These are phyloP conservation scores for Plectropomus leopardus DNA, from an alignment of 2,113 vertebrate genomes.

Conservation along the genomic window DNA sequence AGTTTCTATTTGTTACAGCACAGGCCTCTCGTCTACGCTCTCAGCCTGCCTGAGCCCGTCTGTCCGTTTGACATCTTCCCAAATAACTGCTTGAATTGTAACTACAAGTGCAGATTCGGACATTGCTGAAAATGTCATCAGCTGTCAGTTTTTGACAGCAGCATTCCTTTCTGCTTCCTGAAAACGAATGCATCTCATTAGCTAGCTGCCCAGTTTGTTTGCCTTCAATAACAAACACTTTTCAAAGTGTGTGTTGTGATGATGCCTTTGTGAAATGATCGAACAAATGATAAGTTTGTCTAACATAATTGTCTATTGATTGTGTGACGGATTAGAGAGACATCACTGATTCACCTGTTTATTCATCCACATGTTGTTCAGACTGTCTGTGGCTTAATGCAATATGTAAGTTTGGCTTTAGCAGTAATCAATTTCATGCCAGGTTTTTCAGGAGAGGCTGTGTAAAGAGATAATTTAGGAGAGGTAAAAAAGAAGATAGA, in stretches of 20 bases:
- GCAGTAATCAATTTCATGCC: neutral
- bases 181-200: neutral
- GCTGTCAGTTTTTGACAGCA: neutral
- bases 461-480: neutral
- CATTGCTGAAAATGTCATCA: neutral
- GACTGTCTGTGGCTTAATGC: neutral
- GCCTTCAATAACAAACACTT: neutral
- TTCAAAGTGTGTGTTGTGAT: neutral
- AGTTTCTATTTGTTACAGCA: neutral
- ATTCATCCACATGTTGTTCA: neutral
- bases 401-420: neutral
- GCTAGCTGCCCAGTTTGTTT: neutral
- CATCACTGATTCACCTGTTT: neutral
- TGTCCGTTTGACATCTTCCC: neutral
- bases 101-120: slow-evolving; percentile 5
- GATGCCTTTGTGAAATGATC: neutral
- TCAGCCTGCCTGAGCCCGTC: neutral
- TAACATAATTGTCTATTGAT: slow-evolving; percentile 43
- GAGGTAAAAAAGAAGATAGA: neutral
- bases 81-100: neutral
- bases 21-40: neutral
- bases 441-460: neutral
- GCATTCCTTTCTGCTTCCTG: neutral
- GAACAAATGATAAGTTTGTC: slow-evolving; percentile 13
- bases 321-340: slow-evolving; percentile 13